Base-by-base conservation (phyloP, 2,797 vertebrate genomes). In the Darevskia nairensis region DNA sequence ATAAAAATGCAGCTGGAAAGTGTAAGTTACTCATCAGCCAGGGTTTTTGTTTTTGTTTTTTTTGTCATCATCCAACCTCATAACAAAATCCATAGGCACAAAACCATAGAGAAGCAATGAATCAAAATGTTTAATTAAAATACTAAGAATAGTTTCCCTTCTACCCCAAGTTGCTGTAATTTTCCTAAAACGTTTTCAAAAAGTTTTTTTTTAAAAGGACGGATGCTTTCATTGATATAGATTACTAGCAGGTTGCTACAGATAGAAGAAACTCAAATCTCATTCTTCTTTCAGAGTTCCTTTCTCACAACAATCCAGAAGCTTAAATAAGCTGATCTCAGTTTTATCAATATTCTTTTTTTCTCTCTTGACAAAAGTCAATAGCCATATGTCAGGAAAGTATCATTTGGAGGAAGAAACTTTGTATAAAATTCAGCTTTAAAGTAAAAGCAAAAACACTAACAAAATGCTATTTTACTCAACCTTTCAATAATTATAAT, bases 201-300 rank as follows among this genome's bases (percentile, higher is more conserved):
- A 69, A 19, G 61, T 41, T 55, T 55, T 55, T 41, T 50, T 55
- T 55, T 15, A 35, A 89, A 87, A 0, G 86, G n/a, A 25, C 66
- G 81, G 59, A 68, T 85, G 90, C 41, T 90, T 50, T 69, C n/a
- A 87, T 32, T 66, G 17, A 29, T 85, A 77, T 46, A 64, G 29
- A 64, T 85, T 41, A n/a, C 25, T 64, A 72, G 25, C 25, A 71
- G 27, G 44, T 80, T 80, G 27, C 35, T 61, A 81, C 4, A 89
- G 87, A 82, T 4, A 6, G 55, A 89, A 44, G 19, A 27, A 85
- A 86, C 69, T 80, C 78, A 76, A 89, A 87, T 82, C 6, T 76
- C 4, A n/a, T 44, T 77, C 6, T 64, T 19, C 9, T 68, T 32
- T 68, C 23, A 32, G 8, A 86, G 81, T 71, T 11, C 8, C 74